Evolutionary conservation across 2,797 vertebrate species (phyloP).

Genomic region (Aselliscus stoliczkanus): DNA sequence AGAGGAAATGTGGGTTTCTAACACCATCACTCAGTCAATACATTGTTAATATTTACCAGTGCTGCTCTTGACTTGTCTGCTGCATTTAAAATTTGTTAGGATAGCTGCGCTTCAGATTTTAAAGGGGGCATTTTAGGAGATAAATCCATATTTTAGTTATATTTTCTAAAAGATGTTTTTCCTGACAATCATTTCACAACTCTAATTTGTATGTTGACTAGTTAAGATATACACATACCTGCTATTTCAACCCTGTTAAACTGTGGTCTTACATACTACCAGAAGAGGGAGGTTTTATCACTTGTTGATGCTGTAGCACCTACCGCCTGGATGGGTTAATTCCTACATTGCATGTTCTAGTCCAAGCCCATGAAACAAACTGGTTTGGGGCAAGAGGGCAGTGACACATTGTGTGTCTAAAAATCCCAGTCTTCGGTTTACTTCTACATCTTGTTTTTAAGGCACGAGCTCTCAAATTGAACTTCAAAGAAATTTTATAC

Average conservation of each 20-base stretch:
- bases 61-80: neutral
- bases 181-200: neutral
- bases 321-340: neutral
- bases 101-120: neutral
- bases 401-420: neutral
- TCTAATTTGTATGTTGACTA: neutral
- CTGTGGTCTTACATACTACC: conserved; percentile 63
- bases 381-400: neutral
- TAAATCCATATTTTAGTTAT: neutral
- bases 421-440: neutral
- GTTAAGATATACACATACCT: neutral
- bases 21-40: neutral
- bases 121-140: neutral
- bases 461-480: neutral
- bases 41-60: neutral
- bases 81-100: neutral
- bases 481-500: neutral
- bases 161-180: neutral
- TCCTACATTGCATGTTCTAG: neutral
- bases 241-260: neutral
- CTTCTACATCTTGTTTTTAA: neutral
- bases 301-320: neutral
- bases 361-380: neutral
- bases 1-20: neutral
- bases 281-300: conserved; percentile 73